Conservation (phyloP, 2,888 invertebrate genomes). For the Leptinotarsa haldemani region DNA sequence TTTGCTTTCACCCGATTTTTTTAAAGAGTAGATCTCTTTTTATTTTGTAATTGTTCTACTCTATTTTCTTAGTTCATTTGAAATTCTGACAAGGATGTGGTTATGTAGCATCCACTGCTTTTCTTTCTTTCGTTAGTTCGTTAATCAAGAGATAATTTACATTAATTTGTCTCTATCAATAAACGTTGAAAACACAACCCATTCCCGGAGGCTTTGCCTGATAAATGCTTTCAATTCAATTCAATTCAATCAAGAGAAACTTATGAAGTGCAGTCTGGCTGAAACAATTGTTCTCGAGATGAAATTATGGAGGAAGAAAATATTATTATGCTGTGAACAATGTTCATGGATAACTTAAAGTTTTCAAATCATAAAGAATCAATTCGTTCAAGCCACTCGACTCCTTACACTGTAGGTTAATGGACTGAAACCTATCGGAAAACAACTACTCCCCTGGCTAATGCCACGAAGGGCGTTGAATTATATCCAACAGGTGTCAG, state of each 20-base stretch:
- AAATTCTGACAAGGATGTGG: too few species aligned
- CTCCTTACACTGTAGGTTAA: too few species aligned
- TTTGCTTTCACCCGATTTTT: too few species aligned
- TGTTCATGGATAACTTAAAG: not conserved
- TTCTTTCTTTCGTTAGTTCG: not conserved
- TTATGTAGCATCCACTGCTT: not conserved
- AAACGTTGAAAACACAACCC: not conserved
- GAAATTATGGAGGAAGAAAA: not conserved
- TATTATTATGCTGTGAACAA: not conserved
- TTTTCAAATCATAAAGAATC: too few species aligned
- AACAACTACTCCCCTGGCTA: too few species aligned
- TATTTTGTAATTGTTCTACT: too few species aligned
- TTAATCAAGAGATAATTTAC: constrained; percentile 9
- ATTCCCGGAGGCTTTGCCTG: not conserved
- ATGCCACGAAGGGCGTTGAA: too few species aligned
- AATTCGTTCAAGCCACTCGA: too few species aligned
- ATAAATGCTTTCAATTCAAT: not conserved
- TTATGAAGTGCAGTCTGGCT: not conserved
- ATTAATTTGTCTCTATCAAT: constrained; percentile 11
- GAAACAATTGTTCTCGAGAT: not conserved
- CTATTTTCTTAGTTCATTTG: too few species aligned
- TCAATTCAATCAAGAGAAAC: not conserved
- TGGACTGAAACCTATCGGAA: too few species aligned
- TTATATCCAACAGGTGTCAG: too few species aligned
- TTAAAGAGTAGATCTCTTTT: too few species aligned